These are phyloP conservation scores for Propithecus deckenii DNA, from an alignment of 2,797 vertebrate genomes.

Conservation along the genomic window DNA sequence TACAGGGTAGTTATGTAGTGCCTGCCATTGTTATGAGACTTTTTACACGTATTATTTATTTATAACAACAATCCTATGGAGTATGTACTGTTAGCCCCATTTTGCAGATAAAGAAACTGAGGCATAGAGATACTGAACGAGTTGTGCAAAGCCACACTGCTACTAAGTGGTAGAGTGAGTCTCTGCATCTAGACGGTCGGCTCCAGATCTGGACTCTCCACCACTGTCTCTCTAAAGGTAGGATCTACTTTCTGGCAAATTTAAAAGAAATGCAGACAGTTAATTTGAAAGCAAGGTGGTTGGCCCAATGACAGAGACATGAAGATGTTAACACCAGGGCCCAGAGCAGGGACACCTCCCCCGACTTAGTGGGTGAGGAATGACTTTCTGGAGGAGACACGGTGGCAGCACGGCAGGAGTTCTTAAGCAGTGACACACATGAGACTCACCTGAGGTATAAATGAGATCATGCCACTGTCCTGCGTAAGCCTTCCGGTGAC, in stretches of 20 bases:
- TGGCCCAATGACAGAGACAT: neutral
- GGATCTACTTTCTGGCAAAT: neutral
- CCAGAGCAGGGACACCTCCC: neutral
- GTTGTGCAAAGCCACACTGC: neutral
- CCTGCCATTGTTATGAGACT: neutral
- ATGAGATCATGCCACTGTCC: too few species aligned
- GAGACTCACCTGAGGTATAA: neutral
- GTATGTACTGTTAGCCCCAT: neutral
- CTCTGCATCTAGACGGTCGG: rapidly evolving
- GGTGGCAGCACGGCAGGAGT: neutral
- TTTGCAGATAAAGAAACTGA: neutral
- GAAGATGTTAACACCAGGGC: rapidly evolving
- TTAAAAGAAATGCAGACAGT: too few species aligned
- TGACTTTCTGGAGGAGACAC: neutral
- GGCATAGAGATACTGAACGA: neutral
- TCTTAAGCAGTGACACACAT: rapidly evolving
- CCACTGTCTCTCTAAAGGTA: neutral
- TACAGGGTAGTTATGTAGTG: neutral
- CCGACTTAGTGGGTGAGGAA: neutral
- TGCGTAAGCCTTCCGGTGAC: too few species aligned
- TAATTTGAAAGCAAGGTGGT: neutral
- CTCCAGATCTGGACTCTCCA: neutral
- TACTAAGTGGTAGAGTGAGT: neutral
- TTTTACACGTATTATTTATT: neutral
- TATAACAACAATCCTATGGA: neutral